These are phyloP conservation scores for Pelobates cultripes DNA, from an alignment of 2,797 vertebrate genomes.

Conservation along the genomic window DNA sequence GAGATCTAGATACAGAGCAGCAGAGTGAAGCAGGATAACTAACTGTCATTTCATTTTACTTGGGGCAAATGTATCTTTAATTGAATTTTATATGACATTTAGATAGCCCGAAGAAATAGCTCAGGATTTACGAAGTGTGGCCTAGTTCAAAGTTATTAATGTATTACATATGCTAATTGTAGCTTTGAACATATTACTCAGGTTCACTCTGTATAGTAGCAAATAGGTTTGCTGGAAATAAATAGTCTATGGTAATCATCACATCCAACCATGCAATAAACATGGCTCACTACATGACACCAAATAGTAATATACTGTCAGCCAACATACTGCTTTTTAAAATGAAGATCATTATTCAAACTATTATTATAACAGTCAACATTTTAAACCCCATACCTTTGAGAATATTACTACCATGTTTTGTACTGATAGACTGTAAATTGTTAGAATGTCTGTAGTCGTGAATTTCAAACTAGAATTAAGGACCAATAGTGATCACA, in stretches of 20 bases:
- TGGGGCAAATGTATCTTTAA: constrained; percentile 46
- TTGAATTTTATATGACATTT: constrained; percentile 42
- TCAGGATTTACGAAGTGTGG: constrained; percentile 6
- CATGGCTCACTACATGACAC: neutral
- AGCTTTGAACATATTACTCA: constrained; percentile 3
- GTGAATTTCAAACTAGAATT: too few species aligned
- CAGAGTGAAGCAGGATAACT: constrained; percentile 32
- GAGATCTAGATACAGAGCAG: constrained; percentile 16
- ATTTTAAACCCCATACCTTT: too few species aligned
- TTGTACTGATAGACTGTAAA: too few species aligned
- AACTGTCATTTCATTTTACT: constrained; percentile 49
- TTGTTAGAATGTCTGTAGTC: too few species aligned
- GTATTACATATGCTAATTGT: constrained; percentile 42
- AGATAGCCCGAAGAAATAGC: constrained; percentile 29
- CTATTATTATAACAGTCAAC: too few species aligned
- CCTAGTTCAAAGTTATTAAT: constrained; percentile 38
- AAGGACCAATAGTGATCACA: too few species aligned
- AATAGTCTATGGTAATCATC: constrained; percentile 32
- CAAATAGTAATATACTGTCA: neutral
- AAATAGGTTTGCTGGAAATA: constrained; percentile 19
- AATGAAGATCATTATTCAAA: neutral
- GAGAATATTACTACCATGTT: too few species aligned
- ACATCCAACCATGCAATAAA: neutral
- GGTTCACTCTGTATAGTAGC: constrained; percentile 19
- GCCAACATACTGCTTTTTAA: neutral